Evolutionary conservation across 2,113 vertebrate species (phyloP).

Genomic region (Phrynosoma blainvillii): DNA sequence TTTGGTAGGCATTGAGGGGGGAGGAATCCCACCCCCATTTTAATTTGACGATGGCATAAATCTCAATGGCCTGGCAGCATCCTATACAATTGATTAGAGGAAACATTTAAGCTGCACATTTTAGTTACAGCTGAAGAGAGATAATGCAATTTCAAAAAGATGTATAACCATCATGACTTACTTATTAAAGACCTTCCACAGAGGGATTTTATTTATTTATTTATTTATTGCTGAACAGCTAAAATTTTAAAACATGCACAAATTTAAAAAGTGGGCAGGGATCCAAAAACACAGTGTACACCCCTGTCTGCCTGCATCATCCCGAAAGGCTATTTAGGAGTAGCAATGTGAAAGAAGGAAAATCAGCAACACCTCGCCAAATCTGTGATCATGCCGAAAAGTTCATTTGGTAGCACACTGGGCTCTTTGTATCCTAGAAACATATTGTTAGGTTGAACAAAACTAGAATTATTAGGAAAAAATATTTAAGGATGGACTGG

Average conservation of each 20-base stretch:
- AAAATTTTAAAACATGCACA: constrained; percentile 30
- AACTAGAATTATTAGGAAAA: constrained; percentile 1
- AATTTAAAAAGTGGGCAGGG: background rate
- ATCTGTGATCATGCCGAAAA: background rate
- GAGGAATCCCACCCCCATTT: background rate
- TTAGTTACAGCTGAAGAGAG: constrained; percentile 73
- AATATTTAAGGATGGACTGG: background rate
- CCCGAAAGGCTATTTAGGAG: background rate
- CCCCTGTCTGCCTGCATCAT: no score
- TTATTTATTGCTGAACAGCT: constrained; percentile 63
- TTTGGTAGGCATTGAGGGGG: constrained; percentile 59
- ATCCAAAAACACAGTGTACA: no score
- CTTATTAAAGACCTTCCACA: constrained; percentile 70
- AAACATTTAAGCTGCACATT: constrained; percentile 66
- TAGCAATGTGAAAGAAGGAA: background rate
- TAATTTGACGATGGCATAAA: constrained; percentile 74
- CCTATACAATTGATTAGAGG: constrained; percentile 76
- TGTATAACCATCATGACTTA: constrained; percentile 64
- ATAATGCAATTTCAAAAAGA: constrained; percentile 66
- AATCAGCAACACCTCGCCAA: background rate
- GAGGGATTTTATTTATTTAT: constrained; percentile 27
- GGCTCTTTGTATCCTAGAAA: background rate
- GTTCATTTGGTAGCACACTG: background rate
- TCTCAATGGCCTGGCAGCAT: constrained; percentile 80
- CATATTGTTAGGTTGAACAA: background rate